Base-by-base conservation (phyloP, 2,888 invertebrate genomes). In the Saturnia pavonia region DNA sequence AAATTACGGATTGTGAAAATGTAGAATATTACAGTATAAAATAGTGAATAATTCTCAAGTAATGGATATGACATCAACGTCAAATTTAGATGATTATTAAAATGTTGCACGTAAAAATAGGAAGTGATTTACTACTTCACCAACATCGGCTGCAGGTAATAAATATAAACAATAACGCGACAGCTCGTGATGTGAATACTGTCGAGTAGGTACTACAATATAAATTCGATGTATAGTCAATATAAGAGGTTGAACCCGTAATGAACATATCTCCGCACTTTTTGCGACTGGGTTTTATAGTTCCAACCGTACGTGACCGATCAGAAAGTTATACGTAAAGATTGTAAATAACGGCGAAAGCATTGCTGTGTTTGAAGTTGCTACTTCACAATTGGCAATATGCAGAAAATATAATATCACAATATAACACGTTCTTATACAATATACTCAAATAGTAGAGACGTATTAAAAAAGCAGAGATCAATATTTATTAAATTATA, bases 231-330 rank as follows among this genome's bases (percentile, higher is more conserved):
- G 78, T 77, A 78, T 81, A 78, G 79, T 78, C 77, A 76, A 78
- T 76, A 76, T 75, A 76, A 80, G 78, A 81, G 76, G 78, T 79
- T 79, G 79, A 77, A 77, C 74, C 79, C 80, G 81, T 82, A 84
- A 82, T 78, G 86, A 82, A 87, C 84, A 83, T 80, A 81, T 73
- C 75, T 74, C 72, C 73, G 80, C 82, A 65, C 68, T 86, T 85
- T 86, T 86, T 80, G 80, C 74, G 81, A 75, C 74, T 76, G 75
- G 76, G 73, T 81, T 85, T 85, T 84, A 85, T 81, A 77, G 82
- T 73, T 73, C 27, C 74, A 77, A 77, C 82, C 82, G 81, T 83
- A 83, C 78, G 76, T 74, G 79, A 76, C 72, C 72, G 74, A 72
- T 73, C 75, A 73, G 75, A 79, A 74, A 80, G 74, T 19, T 75